Evolutionary conservation across 2,888 invertebrate genomes (phyloP), one percentile per base, ranked within the genome.

Genomic region (Labia minor): DNA sequence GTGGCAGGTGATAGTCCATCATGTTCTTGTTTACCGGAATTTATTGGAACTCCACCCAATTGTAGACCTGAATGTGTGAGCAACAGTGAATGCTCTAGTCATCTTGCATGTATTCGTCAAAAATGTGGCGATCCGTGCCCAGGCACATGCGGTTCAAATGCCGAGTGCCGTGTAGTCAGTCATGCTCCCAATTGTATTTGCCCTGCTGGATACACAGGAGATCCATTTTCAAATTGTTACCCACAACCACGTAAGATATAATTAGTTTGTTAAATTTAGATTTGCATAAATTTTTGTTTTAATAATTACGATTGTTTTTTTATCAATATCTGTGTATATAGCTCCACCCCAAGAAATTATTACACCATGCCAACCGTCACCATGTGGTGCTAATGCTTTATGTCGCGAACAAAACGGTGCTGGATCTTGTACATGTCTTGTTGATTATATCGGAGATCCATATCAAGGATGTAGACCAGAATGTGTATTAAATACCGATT

Each of bases 1-100:
- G 81, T 80, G 66, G 74, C 81, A 18, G 78, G 79, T 61, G 81
- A 81, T 71, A 75, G 77, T n/a, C 81, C 82, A 1, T 80, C 81
- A 16, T 84, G 83, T 71, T 79, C 81, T 19, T 84, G 93, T 74
- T 77, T 85, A 14, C 83, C 85, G 66, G 85, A 85, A 71, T 92
- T 90, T 74, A 81, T 88, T 65, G 92, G 92, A 61, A 83, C 84
- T 66, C 89, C 92, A 69, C 90, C 64, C 19, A 49, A 64, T 61
- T 73, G 73, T 65, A 64, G 70, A 63, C 73, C 73, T 1, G 74
- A 74, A 70, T 76, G 76, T 67, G 70, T 73, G 21, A 71, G 71
- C 67, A 75, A 75, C 71, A 73, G 74, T 21, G 76, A 76, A 63
- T 76, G 75, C 65, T 68, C 71, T 6, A 69, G 70, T 26, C 74